A percentile compares a stretch with the other conserved stretches of the same genome.
Conservation (phyloP, 1,140 invertebrate genomes). For the Pomphorhynchus laevis region DNA sequence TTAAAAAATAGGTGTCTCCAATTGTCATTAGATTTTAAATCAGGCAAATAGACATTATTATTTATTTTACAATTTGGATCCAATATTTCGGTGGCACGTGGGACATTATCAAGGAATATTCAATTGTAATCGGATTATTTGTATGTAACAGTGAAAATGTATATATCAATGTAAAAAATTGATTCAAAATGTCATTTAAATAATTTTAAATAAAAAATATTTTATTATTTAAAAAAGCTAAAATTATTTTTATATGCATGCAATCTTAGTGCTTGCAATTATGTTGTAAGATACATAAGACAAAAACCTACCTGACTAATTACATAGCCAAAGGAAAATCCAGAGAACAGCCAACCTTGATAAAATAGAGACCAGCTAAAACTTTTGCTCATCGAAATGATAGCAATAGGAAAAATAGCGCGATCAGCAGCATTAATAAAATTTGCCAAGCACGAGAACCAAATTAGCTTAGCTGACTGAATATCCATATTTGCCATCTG, state of each 20-base stretch:
- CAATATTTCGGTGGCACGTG: too few species aligned
- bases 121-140: too few species aligned
- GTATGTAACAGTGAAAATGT: too few species aligned
- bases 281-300: not conserved
- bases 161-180: constrained; percentile 15
- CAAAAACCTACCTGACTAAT: constrained; percentile 29
- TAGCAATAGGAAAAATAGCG: constrained; percentile 41
- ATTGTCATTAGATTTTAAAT: too few species aligned
- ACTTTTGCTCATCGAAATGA: constrained; percentile 35
- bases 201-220: not conserved
- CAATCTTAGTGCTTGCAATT: not conserved
- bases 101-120: too few species aligned
- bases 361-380: constrained; percentile 34
- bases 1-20: too few species aligned
- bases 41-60: too few species aligned
- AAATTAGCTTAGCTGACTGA: too few species aligned
- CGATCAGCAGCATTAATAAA: constrained; percentile 42
- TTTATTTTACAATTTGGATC: too few species aligned
- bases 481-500: too few species aligned
- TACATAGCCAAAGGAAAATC: constrained; percentile 40
- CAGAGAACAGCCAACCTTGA: constrained; percentile 39
- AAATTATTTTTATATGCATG: constrained; percentile 4
- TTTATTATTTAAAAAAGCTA: constrained; percentile 6
- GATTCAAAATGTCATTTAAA: constrained; percentile 5
- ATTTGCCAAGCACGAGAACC: constrained; percentile 32